Base-by-base conservation (phyloP, 1,140 invertebrate genomes). In the Akabosia matsudoensis region DNA sequence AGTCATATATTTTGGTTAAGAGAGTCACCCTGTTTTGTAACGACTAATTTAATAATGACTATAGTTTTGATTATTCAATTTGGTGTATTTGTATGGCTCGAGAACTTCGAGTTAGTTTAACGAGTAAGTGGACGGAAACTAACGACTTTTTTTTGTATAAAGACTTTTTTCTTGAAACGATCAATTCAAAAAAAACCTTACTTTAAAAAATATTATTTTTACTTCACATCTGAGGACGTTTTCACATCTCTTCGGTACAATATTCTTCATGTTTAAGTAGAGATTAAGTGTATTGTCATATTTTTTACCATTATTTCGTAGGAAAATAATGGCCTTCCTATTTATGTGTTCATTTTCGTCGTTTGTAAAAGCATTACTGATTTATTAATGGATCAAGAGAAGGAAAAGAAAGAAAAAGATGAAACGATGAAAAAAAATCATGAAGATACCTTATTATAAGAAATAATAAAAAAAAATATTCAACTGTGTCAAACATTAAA, bases 321-420 rank as follows among this genome's bases (percentile, higher is more conserved):
- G 31, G 24, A 67, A 61, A 67, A 67, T 67, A 67, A 67, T 67
- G 61, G 61, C 30, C 30, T 67, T 67, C 61, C 61, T 67, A 67
- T 67, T 28, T 67, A 67, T 67, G 61, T 67, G 61, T 67, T 67
- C 61, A 67, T 67, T 67, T 61, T 67, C 30, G 61, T 67, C 61
- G 61, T 67, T 16, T 67, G 4, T 56, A 56, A 45, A 10, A 56
- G 10, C 24, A 22, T 7, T 24, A 56, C 13, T 56, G 24, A 13
- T 56, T 45, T 56, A 56, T n/a, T n/a, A 16, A 22, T 16, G 54
- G 54, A 56, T 56, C 4, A 56, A 16, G n/a, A n/a, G n/a, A 16
- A 56, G 3, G 14, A 56, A 24, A 56, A n/a, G 54, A 56, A 22
- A 16, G n/a, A n/a, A n/a, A n/a, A n/a, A n/a, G n/a, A 10, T 56